Percentiles rank a stretch among this genome's conserved stretches.
These are phyloP conservation scores for Naja naja DNA, from an alignment of 2,113 vertebrate species.

Conservation along the genomic window DNA sequence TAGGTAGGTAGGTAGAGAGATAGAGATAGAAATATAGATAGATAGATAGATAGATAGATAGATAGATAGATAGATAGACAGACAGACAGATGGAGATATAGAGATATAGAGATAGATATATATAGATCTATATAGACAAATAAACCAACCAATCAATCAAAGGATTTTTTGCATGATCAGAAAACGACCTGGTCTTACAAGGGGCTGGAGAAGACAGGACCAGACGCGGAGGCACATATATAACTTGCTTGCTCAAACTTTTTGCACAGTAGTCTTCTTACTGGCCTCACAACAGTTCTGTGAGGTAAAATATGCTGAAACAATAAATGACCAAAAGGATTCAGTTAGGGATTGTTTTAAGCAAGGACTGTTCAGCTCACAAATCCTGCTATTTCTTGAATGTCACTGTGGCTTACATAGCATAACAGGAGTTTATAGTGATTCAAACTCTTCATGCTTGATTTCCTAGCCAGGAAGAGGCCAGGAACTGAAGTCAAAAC, in stretches of 20 bases:
- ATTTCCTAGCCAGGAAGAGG: neutral
- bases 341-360: neutral
- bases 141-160: no score
- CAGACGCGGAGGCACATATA: neutral
- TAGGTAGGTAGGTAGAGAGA: no score
- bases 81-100: no score
- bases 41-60: no score
- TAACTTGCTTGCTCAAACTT: neutral
- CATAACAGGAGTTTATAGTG: neutral
- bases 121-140: no score
- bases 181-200: neutral
- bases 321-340: neutral
- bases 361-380: neutral
- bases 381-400: neutral
- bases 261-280: neutral
- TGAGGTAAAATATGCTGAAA: neutral
- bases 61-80: no score
- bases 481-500: neutral
- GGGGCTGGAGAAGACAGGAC: neutral
- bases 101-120: no score
- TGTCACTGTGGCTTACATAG: neutral
- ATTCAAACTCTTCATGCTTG: neutral
- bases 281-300: neutral
- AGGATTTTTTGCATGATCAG: neutral
- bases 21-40: no score